Conservation (phyloP, 37 sponge, comb jelly and placozoan genomes). For the Oscarella lobularis region DNA sequence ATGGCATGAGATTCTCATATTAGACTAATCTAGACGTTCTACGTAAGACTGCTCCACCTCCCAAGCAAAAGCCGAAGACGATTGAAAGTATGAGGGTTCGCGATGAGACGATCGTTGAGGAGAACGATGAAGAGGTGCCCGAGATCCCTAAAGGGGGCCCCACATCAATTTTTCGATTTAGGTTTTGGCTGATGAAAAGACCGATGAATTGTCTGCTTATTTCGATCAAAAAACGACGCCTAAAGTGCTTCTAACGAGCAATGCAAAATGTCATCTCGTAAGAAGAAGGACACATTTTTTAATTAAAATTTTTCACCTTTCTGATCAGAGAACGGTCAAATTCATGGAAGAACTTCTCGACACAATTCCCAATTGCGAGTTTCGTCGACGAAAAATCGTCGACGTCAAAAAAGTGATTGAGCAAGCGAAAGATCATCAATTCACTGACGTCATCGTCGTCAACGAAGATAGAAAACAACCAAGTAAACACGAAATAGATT, state of each 20-base stretch:
- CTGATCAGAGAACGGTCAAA: conserved; percentile 46
- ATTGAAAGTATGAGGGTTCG: conserved; percentile 67
- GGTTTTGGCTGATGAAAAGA: conserved; percentile 65
- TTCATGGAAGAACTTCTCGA: conserved; percentile 57
- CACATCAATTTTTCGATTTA: not conserved
- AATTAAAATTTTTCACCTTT: not conserved
- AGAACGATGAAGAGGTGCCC: conserved; percentile 74
- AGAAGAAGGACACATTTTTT: conserved; percentile 10
- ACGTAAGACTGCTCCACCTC: too few relatives aligned
- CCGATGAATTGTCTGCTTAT: conserved; percentile 78
- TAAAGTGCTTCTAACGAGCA: conserved; percentile 70
- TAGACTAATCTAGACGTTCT: too few relatives aligned
- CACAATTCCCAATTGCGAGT: conserved; percentile 80
- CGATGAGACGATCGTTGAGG: conserved; percentile 69
- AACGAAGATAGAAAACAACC: conserved; percentile 88
- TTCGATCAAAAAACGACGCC: conserved; percentile 52
- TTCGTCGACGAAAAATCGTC: conserved; percentile 32
- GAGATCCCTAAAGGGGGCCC: not conserved
- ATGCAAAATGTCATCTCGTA: conserved; percentile 45
- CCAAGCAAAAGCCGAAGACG: conserved; percentile 71
- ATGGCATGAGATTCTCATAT: too few relatives aligned
- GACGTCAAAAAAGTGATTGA: conserved; percentile 69
- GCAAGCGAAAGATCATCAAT: conserved; percentile 45
- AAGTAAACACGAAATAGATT: conserved; percentile 24
- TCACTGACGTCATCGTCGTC: conserved; percentile 67